Evolutionary conservation across 2,888 invertebrate genomes (phyloP), one percentile per base, ranked within the genome.

Genomic region (Malthinus flaveolus): DNA sequence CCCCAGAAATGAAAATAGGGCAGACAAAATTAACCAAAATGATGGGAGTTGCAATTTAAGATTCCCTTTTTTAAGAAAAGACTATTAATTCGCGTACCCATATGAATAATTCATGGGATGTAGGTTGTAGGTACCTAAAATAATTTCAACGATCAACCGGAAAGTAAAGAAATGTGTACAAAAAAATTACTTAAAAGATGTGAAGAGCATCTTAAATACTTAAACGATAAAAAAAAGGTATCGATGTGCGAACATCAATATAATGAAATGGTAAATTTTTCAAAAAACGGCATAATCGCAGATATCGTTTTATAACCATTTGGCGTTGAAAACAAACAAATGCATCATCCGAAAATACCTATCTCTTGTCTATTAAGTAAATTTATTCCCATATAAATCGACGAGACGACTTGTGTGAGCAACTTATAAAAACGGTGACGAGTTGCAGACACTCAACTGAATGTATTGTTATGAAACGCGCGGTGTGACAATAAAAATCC

Each of bases 401-500:
- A 59, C 39, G 56, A 46, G 63, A 58, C 61, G 51, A 54, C 59
- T 62, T 58, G 58, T 55, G 61, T 56, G 61, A 59, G 62, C 57
- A 46, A 49, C 53, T 52, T 39, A 42, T 58, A 69, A 69, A 70
- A 66, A 66, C 63, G 44, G 53, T 67, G 67, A 66, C 65, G 66
- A 67, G 61, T 42, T 61, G 59, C 63, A 62, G 66, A 67, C 66
- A 66, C 61, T 62, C 66, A 57, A 55, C 61, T 60, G 68, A 63
- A 64, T 58, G 71, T 70, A 73, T 73, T 72, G 72, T 72, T 71
- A 72, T 70, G 70, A 73, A 71, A 67, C 68, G 68, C 23, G 23
- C 68, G 66, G 70, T 70, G 73, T 72, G 75, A 75, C 73, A 74
- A 74, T 75, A 76, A 76, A 76, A 77, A 76, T 76, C 72, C 74